These are phyloP conservation scores for Premnoplex brunnescens DNA, from an alignment of 2,797 vertebrate genomes.

Conservation along the genomic window DNA sequence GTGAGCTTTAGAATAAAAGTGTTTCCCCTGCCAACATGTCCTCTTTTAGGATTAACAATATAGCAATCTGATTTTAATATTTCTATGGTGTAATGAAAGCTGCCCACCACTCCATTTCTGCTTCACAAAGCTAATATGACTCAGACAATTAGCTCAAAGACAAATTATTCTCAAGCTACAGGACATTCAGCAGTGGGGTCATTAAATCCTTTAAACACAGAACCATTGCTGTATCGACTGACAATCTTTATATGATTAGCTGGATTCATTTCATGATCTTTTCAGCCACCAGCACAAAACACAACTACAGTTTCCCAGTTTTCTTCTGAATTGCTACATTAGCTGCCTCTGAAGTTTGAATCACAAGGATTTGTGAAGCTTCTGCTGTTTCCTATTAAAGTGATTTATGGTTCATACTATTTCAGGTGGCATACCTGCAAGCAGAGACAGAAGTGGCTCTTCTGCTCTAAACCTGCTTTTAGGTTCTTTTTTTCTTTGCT, in stretches of 20 bases:
- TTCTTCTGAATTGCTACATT: background rate
- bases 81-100: background rate
- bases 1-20: background rate
- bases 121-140: slow-evolving; percentile 2
- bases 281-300: background rate
- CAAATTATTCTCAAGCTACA: slow-evolving; percentile 24
- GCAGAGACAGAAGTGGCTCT: background rate
- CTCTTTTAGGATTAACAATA: background rate
- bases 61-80: background rate
- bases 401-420: background rate
- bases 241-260: background rate
- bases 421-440: background rate
- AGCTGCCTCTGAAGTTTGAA: slow-evolving; percentile 22
- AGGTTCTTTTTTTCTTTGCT: background rate
- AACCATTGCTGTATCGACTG: background rate
- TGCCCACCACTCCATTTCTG: background rate
- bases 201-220: slow-evolving; percentile 14
- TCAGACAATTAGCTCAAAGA: slow-evolving; percentile 46
- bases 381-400: background rate
- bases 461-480: background rate
- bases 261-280: background rate
- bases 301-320: background rate
- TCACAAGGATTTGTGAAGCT: slow-evolving; percentile 15
- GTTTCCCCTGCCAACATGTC: background rate
- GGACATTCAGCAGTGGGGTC: background rate